These are phyloP conservation scores for Onychomys leucogaster DNA, from an alignment of 2,797 vertebrate species.

Conservation along the genomic window DNA sequence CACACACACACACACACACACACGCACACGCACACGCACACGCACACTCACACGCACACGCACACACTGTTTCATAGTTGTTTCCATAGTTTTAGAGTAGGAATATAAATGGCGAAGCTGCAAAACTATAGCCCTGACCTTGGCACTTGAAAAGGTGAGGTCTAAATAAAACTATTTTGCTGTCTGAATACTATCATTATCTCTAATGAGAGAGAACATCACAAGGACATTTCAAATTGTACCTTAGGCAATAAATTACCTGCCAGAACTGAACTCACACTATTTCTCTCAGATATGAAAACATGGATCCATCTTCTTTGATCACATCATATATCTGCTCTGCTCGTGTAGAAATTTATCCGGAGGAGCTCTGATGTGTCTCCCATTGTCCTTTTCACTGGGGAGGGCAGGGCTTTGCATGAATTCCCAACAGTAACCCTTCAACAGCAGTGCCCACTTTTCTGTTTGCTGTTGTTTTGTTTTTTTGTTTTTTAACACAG, in stretches of 20 bases:
- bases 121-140: constrained; percentile 69
- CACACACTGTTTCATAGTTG: background rate
- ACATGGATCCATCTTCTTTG: constrained; percentile 35
- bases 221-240: constrained; percentile 70
- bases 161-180: constrained; percentile 76
- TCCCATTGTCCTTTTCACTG: background rate
- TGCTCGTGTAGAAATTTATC: constrained; percentile 29
- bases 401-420: background rate
- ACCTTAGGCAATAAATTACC: constrained; percentile 69
- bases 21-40: background rate
- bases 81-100: constrained; percentile 57
- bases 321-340: constrained; percentile 6
- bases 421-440: background rate
- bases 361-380: background rate
- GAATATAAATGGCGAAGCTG: constrained; percentile 29
- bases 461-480: background rate
- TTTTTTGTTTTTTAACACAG: no score
- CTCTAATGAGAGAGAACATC: constrained; percentile 70
- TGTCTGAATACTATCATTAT: constrained; percentile 74
- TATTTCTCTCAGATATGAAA: constrained; percentile 72
- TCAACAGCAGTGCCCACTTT: background rate
- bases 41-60: background rate
- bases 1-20: background rate
- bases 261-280: constrained; percentile 51
- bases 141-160: constrained; percentile 57